phyloP scores from a whole-genome alignment of 2,113 vertebrate genomes.

The Oryzias javanicus region DNA sequence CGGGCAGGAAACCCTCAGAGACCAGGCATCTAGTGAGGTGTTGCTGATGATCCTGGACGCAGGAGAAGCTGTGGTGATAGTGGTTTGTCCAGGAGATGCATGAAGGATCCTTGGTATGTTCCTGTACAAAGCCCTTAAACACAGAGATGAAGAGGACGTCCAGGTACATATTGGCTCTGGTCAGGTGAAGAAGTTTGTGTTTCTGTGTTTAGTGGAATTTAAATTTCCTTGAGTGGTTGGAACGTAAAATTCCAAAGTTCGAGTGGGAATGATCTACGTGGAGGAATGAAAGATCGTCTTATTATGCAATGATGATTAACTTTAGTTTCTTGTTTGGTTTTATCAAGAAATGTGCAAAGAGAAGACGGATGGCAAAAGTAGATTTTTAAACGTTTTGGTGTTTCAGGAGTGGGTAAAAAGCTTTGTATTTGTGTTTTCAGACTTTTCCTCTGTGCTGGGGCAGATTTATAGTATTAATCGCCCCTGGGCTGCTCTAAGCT shows the following conservation, averaged over 20 bases:
- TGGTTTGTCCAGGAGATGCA: constrained; percentile 69
- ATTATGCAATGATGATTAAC: not conserved
- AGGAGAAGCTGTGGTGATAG: constrained; percentile 46
- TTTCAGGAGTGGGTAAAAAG: constrained; percentile 32
- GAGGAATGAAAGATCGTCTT: too few species aligned
- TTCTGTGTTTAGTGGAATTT: not conserved
- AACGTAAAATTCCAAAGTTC: too few species aligned
- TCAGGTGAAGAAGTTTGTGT: constrained; percentile 28
- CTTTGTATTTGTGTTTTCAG: constrained; percentile 32
- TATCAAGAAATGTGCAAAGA: not conserved
- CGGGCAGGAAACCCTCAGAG: constrained; percentile 14
- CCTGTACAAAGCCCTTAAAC: constrained; percentile 78
- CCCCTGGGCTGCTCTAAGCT: constrained; percentile 37
- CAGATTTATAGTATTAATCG: constrained; percentile 62
- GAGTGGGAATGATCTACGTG: too few species aligned
- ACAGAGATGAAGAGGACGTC: constrained; percentile 72
- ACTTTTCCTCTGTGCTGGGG: constrained; percentile 36
- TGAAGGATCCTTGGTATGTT: constrained; percentile 73
- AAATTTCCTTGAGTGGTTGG: not conserved
- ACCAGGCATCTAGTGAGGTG: constrained; percentile 12
- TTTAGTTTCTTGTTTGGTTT: not conserved
- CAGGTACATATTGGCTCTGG: constrained; percentile 62
- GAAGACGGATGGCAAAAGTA: too few species aligned
- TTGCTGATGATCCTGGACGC: constrained; percentile 35
- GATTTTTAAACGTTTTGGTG: constrained; percentile 1